phyloP scores from a whole-genome alignment of 2,113 vertebrate species.

The Grammomys surdaster region DNA sequence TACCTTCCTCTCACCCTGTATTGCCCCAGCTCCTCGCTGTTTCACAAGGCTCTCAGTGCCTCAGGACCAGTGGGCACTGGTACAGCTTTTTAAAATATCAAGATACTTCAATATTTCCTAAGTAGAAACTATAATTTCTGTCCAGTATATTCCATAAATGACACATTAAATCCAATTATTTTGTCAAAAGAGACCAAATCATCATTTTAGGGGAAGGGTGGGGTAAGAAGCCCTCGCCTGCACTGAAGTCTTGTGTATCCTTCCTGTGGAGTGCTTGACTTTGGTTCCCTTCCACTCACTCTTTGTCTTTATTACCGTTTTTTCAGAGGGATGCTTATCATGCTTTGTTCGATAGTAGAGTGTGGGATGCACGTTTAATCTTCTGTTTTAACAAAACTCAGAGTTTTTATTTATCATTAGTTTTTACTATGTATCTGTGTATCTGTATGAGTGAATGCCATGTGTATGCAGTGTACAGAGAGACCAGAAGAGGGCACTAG shows the following conservation, averaged over 20 bases:
- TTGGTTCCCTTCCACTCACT: neutral
- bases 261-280: neutral
- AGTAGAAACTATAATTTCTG: neutral
- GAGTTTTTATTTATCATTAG: neutral
- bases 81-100: neutral
- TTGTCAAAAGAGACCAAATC: neutral
- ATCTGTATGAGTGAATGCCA: neutral
- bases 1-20: rapidly evolving
- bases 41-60: neutral
- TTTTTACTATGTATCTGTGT: neutral
- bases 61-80: neutral
- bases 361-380: neutral
- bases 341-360: conserved; percentile 13
- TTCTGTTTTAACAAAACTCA: neutral
- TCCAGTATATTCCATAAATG: neutral
- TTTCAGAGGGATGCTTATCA: neutral
- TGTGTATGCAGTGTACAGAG: neutral
- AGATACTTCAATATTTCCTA: conserved; percentile 23
- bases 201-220: neutral
- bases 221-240: rapidly evolving
- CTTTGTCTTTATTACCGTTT: neutral
- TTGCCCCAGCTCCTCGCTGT: neutral
- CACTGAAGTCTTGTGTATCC: neutral
- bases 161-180: neutral
- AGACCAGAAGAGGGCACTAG: neutral